These are phyloP conservation scores for Hetaerina titia DNA, from an alignment of 2,888 invertebrate genomes.

Conservation along the genomic window DNA sequence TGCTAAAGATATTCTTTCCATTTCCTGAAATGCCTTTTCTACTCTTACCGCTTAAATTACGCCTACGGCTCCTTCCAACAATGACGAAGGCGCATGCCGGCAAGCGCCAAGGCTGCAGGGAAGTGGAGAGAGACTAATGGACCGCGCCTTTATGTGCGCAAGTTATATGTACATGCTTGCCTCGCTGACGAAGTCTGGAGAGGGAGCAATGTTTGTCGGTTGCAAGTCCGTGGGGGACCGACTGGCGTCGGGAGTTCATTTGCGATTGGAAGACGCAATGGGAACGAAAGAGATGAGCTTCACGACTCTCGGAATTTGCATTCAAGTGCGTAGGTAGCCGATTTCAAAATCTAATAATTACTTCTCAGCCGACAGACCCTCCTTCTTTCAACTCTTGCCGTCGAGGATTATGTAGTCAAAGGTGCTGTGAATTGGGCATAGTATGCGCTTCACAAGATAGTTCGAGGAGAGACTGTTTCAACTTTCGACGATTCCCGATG, in stretches of 20 bases:
- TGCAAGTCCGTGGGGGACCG: background rate
- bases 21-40: no score
- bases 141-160: slow-evolving; percentile 14
- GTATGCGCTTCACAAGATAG: background rate
- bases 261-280: background rate
- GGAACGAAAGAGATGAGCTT: background rate
- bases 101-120: background rate
- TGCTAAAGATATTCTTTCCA: no score
- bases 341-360: background rate
- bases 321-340: background rate
- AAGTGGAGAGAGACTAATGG: slow-evolving; percentile 14
- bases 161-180: background rate
- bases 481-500: background rate
- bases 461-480: background rate
- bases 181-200: background rate
- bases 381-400: background rate
- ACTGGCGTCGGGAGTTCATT: background rate
- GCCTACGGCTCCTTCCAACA: background rate
- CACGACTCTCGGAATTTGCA: background rate
- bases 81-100: background rate
- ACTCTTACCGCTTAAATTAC: no score
- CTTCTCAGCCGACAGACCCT: background rate
- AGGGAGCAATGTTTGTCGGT: background rate
- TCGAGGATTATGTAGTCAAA: background rate
- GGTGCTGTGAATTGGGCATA: background rate